Base-by-base conservation (phyloP, 2,113 vertebrate species). In the Microcebus lehilahytsara region DNA sequence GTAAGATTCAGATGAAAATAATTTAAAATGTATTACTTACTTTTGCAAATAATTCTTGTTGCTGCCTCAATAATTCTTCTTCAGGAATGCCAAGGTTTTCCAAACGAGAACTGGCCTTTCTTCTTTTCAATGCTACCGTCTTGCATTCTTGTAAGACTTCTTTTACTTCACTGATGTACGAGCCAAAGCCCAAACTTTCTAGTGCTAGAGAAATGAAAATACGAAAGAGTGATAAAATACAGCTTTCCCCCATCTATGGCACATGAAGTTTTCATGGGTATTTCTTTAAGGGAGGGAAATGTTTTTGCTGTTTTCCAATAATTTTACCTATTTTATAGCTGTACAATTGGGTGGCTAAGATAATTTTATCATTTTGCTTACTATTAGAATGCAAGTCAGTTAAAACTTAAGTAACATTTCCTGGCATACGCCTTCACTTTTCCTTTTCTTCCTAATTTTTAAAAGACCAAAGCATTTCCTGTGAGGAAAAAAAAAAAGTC, bases 71-170 rank as follows among this genome's bases (percentile, higher is more conserved):
- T 80, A 99, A 99, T 97, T 99, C 99, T 98, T 99, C 99, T 97
- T 99, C 99, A 0, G 99, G 99, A 98, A 99, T 99, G 80, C 99
- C 99, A 5, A 99, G 99, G 98, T 99, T 99, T 99, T 99, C 99
- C 98, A 99, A 99, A 93, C 99, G 99, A 85, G 99, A 99, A 98
- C 98, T 99, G 91, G 99, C 99, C 98, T 99, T 99, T 98, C 99
- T 99, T 98, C 99, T 99, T 98, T 99, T 99, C 98, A 99, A 98
- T 83, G 99, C 99, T 92, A 99, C 99, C 23, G 99, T 99, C 98
- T 99, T 99, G 98, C 99, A 99, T 99, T 99, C 99, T 99, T 99
- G 99, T 98, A 99, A 98, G 96, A 99, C 99, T 98, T 99, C 99
- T 98, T 99, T 99, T 97, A 99, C 99, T 98, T 99, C 99, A 25